Evolutionary conservation across 2,113 vertebrate species (phyloP).

Genomic region (Actinemys pallida): DNA sequence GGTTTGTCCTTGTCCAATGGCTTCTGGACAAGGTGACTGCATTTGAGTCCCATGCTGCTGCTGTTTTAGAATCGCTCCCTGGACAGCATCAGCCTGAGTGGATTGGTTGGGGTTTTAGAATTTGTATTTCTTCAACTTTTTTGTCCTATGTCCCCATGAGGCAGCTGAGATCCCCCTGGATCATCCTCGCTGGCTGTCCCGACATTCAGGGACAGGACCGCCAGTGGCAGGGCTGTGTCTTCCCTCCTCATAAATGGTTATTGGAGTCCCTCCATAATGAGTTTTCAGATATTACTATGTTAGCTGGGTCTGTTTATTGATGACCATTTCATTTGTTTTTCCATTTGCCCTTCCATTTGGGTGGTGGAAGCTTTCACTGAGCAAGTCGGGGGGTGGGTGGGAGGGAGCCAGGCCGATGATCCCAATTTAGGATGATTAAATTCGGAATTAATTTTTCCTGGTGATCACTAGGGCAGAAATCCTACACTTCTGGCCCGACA

Average conservation of each 20-base stretch:
- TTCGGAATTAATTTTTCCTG: background rate
- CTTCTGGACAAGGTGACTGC: background rate
- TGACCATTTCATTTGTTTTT: background rate
- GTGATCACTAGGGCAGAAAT: background rate
- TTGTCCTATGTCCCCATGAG: background rate
- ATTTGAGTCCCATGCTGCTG: background rate
- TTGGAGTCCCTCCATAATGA: background rate
- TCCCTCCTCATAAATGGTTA: background rate
- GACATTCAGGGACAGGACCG: background rate
- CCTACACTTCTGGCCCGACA: background rate
- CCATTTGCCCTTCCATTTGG: background rate
- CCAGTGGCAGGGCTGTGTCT: background rate
- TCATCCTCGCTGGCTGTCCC: background rate
- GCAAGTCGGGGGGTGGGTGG: no score
- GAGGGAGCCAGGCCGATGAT: background rate
- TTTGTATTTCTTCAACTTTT: background rate
- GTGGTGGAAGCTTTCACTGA: background rate
- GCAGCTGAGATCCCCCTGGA: background rate
- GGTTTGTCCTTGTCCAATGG: background rate
- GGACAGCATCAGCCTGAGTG: background rate
- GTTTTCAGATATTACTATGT: background rate
- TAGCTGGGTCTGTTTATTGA: background rate
- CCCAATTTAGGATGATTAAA: background rate
- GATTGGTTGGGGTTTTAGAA: background rate
- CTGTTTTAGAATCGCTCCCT: background rate